Conservation (phyloP, 2,797 vertebrate genomes). For the Borostomias antarcticus region DNA sequence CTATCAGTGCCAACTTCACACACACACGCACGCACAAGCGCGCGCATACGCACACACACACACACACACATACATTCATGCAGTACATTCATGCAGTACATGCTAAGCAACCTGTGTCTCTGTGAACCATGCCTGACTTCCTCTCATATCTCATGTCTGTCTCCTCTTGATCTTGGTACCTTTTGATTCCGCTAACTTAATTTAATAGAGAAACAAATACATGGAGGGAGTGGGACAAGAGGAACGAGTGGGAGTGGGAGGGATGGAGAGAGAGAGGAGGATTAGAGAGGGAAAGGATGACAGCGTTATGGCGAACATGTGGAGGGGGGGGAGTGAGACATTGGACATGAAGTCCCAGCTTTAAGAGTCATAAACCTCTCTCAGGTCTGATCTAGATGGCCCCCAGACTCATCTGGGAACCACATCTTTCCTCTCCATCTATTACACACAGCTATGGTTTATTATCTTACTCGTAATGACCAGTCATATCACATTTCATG, state of each 20-base stretch:
- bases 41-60: slow-evolving; percentile 1
- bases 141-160: slow-evolving; percentile 79
- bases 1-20: no score
- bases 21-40: slow-evolving; percentile 9
- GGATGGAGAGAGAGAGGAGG: slow-evolving; percentile 18
- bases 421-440: slow-evolving; percentile 43
- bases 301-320: slow-evolving; percentile 53
- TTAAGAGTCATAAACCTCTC: slow-evolving; percentile 77
- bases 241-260: slow-evolving; percentile 63
- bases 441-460: slow-evolving; percentile 47
- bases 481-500: slow-evolving; percentile 64
- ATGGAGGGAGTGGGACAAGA: slow-evolving; percentile 62
- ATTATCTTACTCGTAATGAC: slow-evolving; percentile 57
- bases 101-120: slow-evolving; percentile 72
- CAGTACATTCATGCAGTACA: background rate
- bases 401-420: slow-evolving; percentile 52
- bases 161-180: slow-evolving; percentile 76
- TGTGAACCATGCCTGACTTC: slow-evolving; percentile 75
- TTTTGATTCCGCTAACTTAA: slow-evolving; percentile 86
- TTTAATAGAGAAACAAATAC: slow-evolving; percentile 86
- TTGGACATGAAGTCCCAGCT: slow-evolving; percentile 70
- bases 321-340: slow-evolving; percentile 27
- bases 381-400: slow-evolving; percentile 73
- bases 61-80: background rate
- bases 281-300: slow-evolving; percentile 53